phyloP scores from a whole-genome alignment of 2,113 vertebrate genomes.

The Forbesichthys agassizii region DNA sequence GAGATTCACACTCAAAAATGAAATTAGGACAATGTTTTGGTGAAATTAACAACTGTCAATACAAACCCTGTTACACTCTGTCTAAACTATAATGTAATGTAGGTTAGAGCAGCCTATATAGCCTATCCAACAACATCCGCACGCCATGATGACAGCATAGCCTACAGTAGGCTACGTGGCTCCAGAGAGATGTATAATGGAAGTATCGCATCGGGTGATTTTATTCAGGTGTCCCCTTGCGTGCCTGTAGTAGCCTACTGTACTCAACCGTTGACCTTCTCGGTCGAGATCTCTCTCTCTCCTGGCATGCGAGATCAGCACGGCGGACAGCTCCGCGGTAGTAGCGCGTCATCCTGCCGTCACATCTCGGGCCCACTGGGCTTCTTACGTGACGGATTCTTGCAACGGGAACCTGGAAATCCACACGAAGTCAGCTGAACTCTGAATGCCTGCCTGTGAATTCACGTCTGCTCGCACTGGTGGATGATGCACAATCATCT shows the following conservation, averaged over 20 bases:
- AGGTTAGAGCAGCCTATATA: background rate
- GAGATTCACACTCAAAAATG: too few relatives aligned
- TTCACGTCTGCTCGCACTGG: too few relatives aligned
- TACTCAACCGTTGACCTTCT: slow-evolving; percentile 21
- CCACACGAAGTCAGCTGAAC: slow-evolving; percentile 2
- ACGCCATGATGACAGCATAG: background rate
- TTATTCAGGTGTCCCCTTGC: background rate
- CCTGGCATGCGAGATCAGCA: slow-evolving; percentile 66
- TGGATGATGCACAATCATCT: background rate
- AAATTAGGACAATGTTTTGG: too few relatives aligned
- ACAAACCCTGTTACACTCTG: too few relatives aligned
- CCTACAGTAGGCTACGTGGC: slow-evolving; percentile 42
- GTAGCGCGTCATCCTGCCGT: background rate
- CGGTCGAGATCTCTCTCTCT: background rate
- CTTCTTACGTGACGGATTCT: slow-evolving; percentile 1
- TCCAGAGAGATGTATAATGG: slow-evolving; percentile 7
- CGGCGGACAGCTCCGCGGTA: slow-evolving; percentile 72
- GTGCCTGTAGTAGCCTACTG: background rate
- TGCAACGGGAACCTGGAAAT: slow-evolving; percentile 17
- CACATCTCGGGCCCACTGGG: background rate
- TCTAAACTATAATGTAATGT: slow-evolving; percentile 44
- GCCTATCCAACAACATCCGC: background rate
- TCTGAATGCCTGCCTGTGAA: slow-evolving; percentile 24
- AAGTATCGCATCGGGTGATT: slow-evolving; percentile 14
- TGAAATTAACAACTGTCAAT: too few relatives aligned